Percentiles rank a stretch among this genome's conserved stretches.
These are phyloP conservation scores for Anguilla megastoma DNA, from an alignment of 2,797 vertebrate species.

Conservation along the genomic window DNA sequence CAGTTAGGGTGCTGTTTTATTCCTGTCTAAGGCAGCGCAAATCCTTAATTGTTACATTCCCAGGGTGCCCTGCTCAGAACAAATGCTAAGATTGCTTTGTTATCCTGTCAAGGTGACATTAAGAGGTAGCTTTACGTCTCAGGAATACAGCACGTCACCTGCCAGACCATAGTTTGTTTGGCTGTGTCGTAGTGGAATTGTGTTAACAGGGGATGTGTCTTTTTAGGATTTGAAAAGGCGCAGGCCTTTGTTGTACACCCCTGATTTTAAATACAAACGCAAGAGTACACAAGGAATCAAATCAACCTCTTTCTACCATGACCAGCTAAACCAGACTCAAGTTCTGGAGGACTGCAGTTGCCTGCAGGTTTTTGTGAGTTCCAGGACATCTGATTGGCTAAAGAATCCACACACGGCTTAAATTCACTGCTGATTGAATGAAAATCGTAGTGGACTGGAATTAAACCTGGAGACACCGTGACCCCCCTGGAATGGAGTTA, in stretches of 20 bases:
- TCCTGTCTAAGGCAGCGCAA: constrained; percentile 29
- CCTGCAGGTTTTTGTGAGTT: too few species aligned
- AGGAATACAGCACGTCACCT: neutral
- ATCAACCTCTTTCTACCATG: neutral
- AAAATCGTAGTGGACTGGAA: neutral
- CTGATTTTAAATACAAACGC: neutral
- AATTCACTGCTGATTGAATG: neutral
- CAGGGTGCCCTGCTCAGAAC: neutral
- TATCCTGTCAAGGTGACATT: constrained; percentile 41
- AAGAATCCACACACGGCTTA: too few species aligned
- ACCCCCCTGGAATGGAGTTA: neutral
- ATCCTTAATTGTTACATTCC: constrained; percentile 32
- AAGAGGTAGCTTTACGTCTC: constrained; percentile 20
- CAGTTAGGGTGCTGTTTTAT: constrained; percentile 23
- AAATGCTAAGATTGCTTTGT: constrained; percentile 29
- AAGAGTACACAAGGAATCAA: neutral
- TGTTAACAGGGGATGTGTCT: neutral
- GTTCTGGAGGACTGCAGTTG: too few species aligned
- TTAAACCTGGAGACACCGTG: neutral
- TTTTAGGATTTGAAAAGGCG: neutral
- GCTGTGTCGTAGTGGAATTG: neutral
- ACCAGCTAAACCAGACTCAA: too few species aligned
- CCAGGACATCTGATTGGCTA: too few species aligned
- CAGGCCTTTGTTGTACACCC: neutral
- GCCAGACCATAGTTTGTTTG: neutral